Evolutionary conservation across 2,797 vertebrate species (phyloP), one percentile per base, ranked within the genome.

Genomic region (Falco columbarius): DNA sequence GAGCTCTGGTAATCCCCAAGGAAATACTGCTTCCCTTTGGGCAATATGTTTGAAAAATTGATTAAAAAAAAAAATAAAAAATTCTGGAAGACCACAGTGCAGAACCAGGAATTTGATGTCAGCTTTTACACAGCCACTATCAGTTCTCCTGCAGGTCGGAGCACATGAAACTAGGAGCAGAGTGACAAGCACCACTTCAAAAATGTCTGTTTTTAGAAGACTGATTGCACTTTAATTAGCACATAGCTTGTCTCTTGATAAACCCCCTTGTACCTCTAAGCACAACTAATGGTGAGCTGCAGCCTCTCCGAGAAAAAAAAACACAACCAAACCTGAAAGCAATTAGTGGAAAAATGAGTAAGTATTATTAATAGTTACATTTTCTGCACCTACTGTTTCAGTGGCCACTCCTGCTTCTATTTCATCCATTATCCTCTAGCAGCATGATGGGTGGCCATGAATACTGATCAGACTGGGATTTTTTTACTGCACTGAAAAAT

Each of bases 381-480:
- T 72, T 81, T 85, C 47, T 76, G 38, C 34, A 63, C 38, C 49
- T 80, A 29, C 16, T 49, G 19, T 30, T 87, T 80, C 44, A 34
- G 58, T 7, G 47, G n/a, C 34, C 61, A 12, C 63, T 72, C 16
- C 32, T 44, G 15, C 55, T 62, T 59, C 26, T 81, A 5, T 30
- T 38, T 92, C 26, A 72, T 55, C 38, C 29, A 3, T 75, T 81
- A 34, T 29, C 24, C 47, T 75, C 38, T 54, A 56, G 36, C 18
- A 34, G 65, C 38, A 26, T 4, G 11, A 47, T 2, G 7, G 12
- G 27, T 49, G 23, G 23, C 72, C 26, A 5, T 0, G 0, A 47
- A 66, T 26, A 34, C 19, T 27, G n/a, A 34, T 51, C n/a, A 30
- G 36, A 47, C 20, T 7, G 23, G 20, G 24, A 8, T 65, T 73